Evolutionary conservation across 1,140 invertebrate genomes (phyloP).

Genomic region (Dendrolimus punctatus): DNA sequence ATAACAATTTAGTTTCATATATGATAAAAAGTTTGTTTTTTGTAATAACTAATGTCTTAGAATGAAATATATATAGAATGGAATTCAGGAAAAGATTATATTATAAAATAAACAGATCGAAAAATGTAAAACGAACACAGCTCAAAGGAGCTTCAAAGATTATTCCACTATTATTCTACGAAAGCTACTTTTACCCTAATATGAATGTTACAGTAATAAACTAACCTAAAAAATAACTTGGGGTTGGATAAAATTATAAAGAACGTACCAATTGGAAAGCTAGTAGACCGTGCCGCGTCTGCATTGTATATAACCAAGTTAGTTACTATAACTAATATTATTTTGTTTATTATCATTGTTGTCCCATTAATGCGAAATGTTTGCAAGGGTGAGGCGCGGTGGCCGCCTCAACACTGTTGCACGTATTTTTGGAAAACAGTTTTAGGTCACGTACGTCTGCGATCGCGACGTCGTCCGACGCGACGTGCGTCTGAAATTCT

Average conservation of each 20-base stretch:
- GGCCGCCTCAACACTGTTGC: constrained; percentile 43
- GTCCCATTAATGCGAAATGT: constrained; percentile 13
- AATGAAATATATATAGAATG: too few species aligned
- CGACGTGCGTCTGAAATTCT: not conserved
- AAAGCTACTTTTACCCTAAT: too few species aligned
- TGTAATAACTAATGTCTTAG: too few species aligned
- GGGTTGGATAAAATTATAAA: not conserved
- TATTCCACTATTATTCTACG: too few species aligned
- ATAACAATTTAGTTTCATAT: too few species aligned
- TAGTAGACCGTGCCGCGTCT: constrained; percentile 9
- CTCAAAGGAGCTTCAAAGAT: too few species aligned
- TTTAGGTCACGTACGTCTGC: constrained; percentile 25
- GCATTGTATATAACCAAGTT: not conserved
- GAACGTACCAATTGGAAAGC: constrained; percentile 34
- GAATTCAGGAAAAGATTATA: too few species aligned
- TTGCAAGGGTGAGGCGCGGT: constrained; percentile 30
- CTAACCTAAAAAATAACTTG: not conserved
- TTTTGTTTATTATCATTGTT: constrained; percentile 4
- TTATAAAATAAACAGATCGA: too few species aligned
- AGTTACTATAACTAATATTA: constrained; percentile 1
- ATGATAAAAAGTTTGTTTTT: too few species aligned
- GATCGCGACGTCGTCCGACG: constrained; percentile 7
- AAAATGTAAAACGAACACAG: too few species aligned
- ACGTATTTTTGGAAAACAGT: constrained; percentile 59
- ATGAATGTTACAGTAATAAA: too few species aligned